Evolutionary conservation across 2,888 invertebrate species (phyloP), one percentile per base, ranked within the genome.

Genomic region (Dasypogon diadema): DNA sequence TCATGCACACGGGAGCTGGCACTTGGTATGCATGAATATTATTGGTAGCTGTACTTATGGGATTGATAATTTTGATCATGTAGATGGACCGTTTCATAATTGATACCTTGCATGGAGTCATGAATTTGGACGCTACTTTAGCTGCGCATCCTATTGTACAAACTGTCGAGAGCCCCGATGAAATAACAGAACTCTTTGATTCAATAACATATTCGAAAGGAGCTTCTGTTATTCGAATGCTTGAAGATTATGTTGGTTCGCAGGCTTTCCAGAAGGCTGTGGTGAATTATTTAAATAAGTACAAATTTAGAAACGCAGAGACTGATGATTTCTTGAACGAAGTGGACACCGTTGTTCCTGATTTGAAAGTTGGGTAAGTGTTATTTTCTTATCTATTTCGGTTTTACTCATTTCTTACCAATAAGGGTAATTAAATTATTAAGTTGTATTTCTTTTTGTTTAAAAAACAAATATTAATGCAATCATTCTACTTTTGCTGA

Each of bases 181-280:
- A 98, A 87, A 97, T 98, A 74, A 95, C 94, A 0, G 93, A 95
- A 79, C 92, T 97, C 75, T 98, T 98, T 83, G 97, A 98, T 84
- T 86, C 89, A 0, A 97, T 98, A 78, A 95, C 97, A 0, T 98
- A 98, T 82, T 91, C 90, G 78, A 98, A 98, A 93, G 96, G 96
- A n/a, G 91, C 95, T 0, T 91, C 96, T 0, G 87, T 97, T 5
- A 89, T 98, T 72, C 88, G 96, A 68, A 97, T 98, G 97, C 84
- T 97, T 80, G 95, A 97, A 84, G 89, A 91, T 60, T 92, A 95
- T 78, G 90, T 96, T 63, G 81, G 82, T 0, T 87, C 89, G 48
- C 89, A 90, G 2, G 88, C 88, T 37, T 97, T 98, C 85, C 90
- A 90, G 73, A 86, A 86, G 14, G 94, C 92, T 0, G 91, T 96